Base-by-base conservation (phyloP, 2,113 vertebrate genomes). In the Bubo bubo region DNA sequence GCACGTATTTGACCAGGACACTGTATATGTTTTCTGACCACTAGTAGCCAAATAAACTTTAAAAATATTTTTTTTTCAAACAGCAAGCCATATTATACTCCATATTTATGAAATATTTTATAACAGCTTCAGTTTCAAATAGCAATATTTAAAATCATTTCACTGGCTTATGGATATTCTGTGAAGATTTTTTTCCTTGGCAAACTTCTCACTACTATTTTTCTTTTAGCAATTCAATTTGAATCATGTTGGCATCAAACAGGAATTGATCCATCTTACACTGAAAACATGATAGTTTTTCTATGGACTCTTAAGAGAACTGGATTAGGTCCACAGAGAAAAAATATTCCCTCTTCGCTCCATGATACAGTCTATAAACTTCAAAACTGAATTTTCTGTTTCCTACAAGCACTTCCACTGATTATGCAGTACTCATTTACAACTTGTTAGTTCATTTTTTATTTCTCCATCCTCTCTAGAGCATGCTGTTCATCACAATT, bases 401-500 rank as follows among this genome's bases (percentile, higher is more conserved):
- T 96, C 77, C 81, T 89, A 67, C 73, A 84, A 85, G 71, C 71
- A 79, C 70, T 60, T 82, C 62, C 39, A 73, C 85, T 86, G 92
- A 90, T 86, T 77, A 92, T 67, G 19, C 47, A 62, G 41, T 59
- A 66, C 53, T 52, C 82, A 86, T 92, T 97, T 92, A 96, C 88
- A 95, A 86, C 63, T 95, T 86, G 76, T 59, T 96, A 97, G 88
- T 84, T 92, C 76, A 74, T 86, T 95, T 96, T 93, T 95, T 95
- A 86, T 96, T 96, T 92, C 56, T 88, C 79, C 86, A 75, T 92
- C 88, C 55, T 95, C 75, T 93, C 68, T 64, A 89, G 49, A 84
- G 56, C 68, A 84, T 75, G 83, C 43, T 89, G 76, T 59, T 92
- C 94, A 93, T 88, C 92, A 84, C 86, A 88, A 94, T 77, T 93